phyloP scores from a whole-genome alignment of 1,140 invertebrate genomes.

The Papilio dardanus region DNA sequence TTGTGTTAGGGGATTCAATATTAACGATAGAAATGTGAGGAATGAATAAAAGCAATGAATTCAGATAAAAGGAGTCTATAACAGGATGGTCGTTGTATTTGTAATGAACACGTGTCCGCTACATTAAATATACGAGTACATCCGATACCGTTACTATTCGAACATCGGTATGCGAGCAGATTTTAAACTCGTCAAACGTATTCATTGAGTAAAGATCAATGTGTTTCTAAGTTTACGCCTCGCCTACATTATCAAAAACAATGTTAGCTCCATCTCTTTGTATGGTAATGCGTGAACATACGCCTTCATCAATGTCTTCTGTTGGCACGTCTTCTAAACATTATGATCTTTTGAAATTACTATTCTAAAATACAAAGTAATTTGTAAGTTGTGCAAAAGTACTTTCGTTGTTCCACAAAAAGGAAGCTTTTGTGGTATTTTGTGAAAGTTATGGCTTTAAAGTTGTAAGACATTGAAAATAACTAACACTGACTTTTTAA shows the following conservation, averaged over 20 bases:
- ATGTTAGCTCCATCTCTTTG: constrained; percentile 32
- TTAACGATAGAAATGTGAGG: not conserved
- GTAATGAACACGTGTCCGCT: constrained; percentile 27
- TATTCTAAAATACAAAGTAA: not conserved
- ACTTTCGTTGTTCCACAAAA: not conserved
- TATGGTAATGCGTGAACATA: constrained; percentile 33
- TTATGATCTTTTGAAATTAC: not conserved
- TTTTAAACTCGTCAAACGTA: constrained; percentile 18
- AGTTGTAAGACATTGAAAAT: not conserved
- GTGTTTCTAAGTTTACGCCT: constrained; percentile 34
- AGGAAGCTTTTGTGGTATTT: not conserved
- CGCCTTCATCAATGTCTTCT: constrained; percentile 15
- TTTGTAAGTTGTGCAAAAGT: not conserved
- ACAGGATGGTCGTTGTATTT: constrained; percentile 30
- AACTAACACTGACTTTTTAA: no score
- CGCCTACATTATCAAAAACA: constrained; percentile 36
- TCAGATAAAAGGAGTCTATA: constrained; percentile 14
- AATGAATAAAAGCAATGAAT: constrained; percentile 12
- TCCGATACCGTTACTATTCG: constrained; percentile 23
- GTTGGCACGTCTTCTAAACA: constrained; percentile 10
- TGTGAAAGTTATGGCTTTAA: not conserved
- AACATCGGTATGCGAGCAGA: constrained; percentile 23
- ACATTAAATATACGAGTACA: constrained; percentile 26
- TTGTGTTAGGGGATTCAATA: not conserved
- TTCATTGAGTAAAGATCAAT: constrained; percentile 31